Percentiles rank a stretch among this genome's conserved stretches.
phyloP scores from a whole-genome alignment of 2,797 vertebrate species.

The Gallinago stenura region DNA sequence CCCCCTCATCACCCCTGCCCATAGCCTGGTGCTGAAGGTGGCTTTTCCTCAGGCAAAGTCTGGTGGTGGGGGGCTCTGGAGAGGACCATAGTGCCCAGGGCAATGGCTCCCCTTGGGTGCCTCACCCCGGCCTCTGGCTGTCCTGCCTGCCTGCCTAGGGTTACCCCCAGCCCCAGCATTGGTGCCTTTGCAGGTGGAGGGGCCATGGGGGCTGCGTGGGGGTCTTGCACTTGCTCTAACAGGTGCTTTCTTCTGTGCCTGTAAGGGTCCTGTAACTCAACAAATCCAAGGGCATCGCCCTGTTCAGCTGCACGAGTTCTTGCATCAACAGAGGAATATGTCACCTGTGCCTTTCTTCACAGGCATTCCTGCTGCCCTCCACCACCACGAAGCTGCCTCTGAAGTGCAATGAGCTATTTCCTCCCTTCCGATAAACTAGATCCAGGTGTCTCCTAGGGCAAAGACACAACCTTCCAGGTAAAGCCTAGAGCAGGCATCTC shows the following conservation, averaged over 20 bases:
- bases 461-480: not conserved
- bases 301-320: accelerated
- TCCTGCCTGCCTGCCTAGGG: accelerated
- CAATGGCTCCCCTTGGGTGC: not conserved
- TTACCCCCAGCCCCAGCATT: not conserved
- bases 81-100: accelerated
- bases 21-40: not conserved
- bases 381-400: too few species aligned
- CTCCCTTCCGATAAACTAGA: not conserved
- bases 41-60: not conserved
- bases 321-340: not conserved
- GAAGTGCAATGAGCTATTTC: accelerated
- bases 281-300: accelerated
- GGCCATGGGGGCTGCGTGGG: too few species aligned
- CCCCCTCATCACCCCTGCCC: accelerated
- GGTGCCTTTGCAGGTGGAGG: not conserved
- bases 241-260: accelerated
- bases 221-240: too few species aligned
- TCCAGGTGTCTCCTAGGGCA: not conserved
- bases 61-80: accelerated
- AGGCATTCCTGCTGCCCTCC: not conserved
- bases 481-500: not conserved
- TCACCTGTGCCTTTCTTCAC: not conserved
- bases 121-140: accelerated
- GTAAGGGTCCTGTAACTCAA: not conserved